Percentiles rank a stretch among this genome's conserved stretches.
Conservation (phyloP, 2,113 vertebrate genomes). For the Pseudonaja textilis region DNA sequence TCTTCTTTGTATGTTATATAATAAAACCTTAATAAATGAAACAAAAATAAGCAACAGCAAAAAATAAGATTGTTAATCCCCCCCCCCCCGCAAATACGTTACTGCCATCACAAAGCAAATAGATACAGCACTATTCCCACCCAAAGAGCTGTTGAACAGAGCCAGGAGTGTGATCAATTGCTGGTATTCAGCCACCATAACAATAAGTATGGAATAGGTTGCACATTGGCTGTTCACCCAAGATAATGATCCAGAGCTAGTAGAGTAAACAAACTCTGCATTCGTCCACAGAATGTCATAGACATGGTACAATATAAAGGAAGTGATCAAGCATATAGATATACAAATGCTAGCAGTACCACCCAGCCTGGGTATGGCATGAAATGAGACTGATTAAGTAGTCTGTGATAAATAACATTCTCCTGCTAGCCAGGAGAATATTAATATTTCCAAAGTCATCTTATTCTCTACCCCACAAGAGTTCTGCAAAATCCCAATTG, state of each 20-base stretch:
- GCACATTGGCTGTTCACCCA: conserved; percentile 44
- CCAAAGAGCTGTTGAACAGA: conserved; percentile 35
- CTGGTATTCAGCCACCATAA: conserved; percentile 43
- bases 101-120: conserved; percentile 45
- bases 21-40: too few species aligned
- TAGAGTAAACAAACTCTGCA: conserved; percentile 53
- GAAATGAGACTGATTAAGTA: conserved; percentile 37
- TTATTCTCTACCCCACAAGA: conserved; percentile 9
- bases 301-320: conserved; percentile 51
- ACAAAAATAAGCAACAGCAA: not conserved
- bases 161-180: conserved; percentile 58
- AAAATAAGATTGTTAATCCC: conserved; percentile 23
- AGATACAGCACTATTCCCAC: conserved; percentile 43
- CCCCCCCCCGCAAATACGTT: conserved; percentile 24
- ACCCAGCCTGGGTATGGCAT: conserved; percentile 46
- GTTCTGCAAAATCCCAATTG: conserved; percentile 4
- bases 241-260: conserved; percentile 53
- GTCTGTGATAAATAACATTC: conserved; percentile 23
- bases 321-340: conserved; percentile 50
- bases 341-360: conserved; percentile 55
- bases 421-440: conserved; percentile 2
- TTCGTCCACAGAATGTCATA: conserved; percentile 46
- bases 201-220: conserved; percentile 49
- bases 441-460: conserved; percentile 19
- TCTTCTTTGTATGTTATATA: too few species aligned